These are phyloP conservation scores for Virgularia gustaviana DNA, from an alignment of 92 coral and sea anemone genomes.

Conservation along the genomic window DNA sequence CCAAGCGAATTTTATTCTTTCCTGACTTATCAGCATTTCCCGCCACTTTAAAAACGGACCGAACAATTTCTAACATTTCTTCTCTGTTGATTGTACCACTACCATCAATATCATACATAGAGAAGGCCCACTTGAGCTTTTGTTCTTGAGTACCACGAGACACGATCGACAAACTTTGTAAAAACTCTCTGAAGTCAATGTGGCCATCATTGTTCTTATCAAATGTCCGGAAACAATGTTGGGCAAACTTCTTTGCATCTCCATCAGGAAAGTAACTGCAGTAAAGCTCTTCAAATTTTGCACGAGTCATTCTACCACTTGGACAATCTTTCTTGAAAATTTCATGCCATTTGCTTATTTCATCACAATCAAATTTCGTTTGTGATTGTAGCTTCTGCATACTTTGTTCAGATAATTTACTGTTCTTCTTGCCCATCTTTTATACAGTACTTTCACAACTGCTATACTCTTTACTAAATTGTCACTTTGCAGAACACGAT, in stretches of 20 bases:
- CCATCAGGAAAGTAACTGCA: slow-evolving; percentile 78
- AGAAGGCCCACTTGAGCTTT: slow-evolving; percentile 97
- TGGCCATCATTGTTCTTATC: slow-evolving; percentile 96
- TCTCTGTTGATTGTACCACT: slow-evolving; percentile 82
- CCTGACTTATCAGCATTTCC: no score
- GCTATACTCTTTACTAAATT: not conserved
- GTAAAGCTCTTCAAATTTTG: slow-evolving; percentile 87
- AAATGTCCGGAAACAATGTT: slow-evolving; percentile 94
- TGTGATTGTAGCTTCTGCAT: slow-evolving; percentile 74
- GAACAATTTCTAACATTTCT: slow-evolving; percentile 95
- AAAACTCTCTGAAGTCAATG: slow-evolving; percentile 92
- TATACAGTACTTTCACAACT: slow-evolving; percentile 10
- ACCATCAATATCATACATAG: slow-evolving; percentile 95
- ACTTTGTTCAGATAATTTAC: slow-evolving; percentile 68
- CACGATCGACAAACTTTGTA: slow-evolving; percentile 84
- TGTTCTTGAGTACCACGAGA: slow-evolving; percentile 88
- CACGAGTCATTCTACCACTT: slow-evolving; percentile 86
- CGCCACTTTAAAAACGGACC: slow-evolving; percentile 86
- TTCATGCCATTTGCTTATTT: slow-evolving; percentile 79
- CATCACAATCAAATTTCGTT: slow-evolving; percentile 90
- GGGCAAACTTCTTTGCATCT: slow-evolving; percentile 85
- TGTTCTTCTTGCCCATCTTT: slow-evolving; percentile 72
- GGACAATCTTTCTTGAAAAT: slow-evolving; percentile 93
- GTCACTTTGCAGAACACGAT: no score
- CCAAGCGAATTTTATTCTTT: slow-evolving; percentile 55